A percentile compares a stretch with the other conserved stretches of the same genome.
These are phyloP conservation scores for Tamandua tetradactyla DNA, from an alignment of 2,797 vertebrate genomes.

Conservation along the genomic window DNA sequence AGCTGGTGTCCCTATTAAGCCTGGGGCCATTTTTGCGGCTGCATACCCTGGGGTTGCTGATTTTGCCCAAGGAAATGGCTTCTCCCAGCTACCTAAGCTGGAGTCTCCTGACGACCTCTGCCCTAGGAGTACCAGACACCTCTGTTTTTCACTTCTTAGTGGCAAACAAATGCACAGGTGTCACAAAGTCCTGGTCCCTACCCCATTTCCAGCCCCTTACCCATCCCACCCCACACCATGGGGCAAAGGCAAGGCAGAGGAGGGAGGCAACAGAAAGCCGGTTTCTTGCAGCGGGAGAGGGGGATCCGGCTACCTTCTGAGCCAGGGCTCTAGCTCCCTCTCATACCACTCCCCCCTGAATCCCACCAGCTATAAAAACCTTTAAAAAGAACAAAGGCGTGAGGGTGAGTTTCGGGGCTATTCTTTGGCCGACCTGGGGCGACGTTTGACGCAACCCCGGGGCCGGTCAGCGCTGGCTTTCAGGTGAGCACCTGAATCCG, in stretches of 20 bases:
- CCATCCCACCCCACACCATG: not conserved
- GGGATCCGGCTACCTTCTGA: not conserved
- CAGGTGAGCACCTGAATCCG: conserved; percentile 51
- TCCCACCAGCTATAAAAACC: conserved; percentile 62
- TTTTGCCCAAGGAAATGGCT: conserved; percentile 54
- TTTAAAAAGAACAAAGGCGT: conserved; percentile 76
- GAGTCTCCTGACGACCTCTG: conserved; percentile 14
- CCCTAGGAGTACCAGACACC: not conserved
- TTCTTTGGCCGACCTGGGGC: not conserved
- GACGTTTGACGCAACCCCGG: not conserved
- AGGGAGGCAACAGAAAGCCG: not conserved
- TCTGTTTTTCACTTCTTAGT: conserved; percentile 27
- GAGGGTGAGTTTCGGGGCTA: not conserved
- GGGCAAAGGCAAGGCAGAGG: not conserved
- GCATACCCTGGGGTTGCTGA: conserved; percentile 8
- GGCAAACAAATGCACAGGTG: conserved; percentile 61
- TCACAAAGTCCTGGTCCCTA: conserved; percentile 40
- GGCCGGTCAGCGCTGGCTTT: not conserved
- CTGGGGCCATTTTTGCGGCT: not conserved
- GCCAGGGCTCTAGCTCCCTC: conserved; percentile 9
- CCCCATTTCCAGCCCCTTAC: not conserved
- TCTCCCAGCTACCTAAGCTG: conserved; percentile 1
- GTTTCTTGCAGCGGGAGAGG: not conserved
- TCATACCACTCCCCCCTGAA: not conserved
- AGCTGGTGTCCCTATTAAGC: not conserved